Conservation (phyloP, 2,113 vertebrate species). For the Polypterus senegalus region DNA sequence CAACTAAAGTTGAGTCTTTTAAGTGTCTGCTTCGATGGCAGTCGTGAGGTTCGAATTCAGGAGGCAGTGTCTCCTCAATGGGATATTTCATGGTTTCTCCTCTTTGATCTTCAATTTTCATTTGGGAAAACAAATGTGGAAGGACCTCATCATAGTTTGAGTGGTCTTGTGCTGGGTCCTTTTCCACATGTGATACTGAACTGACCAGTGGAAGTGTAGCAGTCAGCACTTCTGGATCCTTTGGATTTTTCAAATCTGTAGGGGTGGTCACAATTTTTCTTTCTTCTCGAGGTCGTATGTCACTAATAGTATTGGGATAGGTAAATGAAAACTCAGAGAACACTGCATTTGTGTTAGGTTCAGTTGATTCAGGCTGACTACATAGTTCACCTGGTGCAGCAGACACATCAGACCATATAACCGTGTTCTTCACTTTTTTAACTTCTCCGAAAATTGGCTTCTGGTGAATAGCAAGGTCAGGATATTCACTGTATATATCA, state of each 20-base stretch:
- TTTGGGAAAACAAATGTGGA: constrained; percentile 16
- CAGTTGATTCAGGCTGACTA: no score
- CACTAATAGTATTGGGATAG: background rate
- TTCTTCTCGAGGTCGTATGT: background rate
- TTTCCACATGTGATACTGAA: no score
- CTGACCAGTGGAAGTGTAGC: no score
- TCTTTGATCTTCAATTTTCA: constrained; percentile 22
- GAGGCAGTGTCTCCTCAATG: constrained; percentile 35
- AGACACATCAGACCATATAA: no score
- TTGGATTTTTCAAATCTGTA: background rate
- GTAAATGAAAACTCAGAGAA: constrained; percentile 22
- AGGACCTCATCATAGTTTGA: constrained; percentile 14
- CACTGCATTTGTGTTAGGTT: constrained; percentile 35
- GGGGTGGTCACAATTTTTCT: background rate
- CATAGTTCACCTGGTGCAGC: no score
- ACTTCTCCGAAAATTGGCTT: constrained; percentile 34
- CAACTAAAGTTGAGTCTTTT: background rate
- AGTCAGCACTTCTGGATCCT: background rate
- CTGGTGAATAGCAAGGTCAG: constrained; percentile 55
- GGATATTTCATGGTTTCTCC: constrained; percentile 26
- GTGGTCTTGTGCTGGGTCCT: background rate
- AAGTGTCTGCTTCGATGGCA: no score
- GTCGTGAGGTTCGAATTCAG: constrained; percentile 11
- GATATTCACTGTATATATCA: constrained; percentile 50
- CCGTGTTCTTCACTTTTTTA: constrained; percentile 12